Evolutionary conservation across 2,888 invertebrate genomes (phyloP).

Genomic region (Cephus sareptanus): DNA sequence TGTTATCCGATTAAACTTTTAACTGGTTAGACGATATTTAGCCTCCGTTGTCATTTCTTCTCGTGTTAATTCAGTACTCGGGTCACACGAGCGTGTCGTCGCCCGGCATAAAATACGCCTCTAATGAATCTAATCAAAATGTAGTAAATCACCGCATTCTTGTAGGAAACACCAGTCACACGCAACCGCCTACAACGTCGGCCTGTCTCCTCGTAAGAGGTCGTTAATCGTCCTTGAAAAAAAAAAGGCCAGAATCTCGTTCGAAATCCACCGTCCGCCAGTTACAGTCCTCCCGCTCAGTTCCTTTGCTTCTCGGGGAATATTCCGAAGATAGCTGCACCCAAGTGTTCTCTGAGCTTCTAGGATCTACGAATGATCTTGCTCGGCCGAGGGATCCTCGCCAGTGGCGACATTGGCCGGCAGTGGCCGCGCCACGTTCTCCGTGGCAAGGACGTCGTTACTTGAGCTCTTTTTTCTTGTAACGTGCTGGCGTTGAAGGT

Average conservation of each 20-base stretch:
- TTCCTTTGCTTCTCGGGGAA: too few species aligned
- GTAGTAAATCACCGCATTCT: conserved; percentile 19
- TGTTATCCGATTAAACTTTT: neutral
- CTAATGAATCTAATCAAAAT: conserved; percentile 25
- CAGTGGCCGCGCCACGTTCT: too few species aligned
- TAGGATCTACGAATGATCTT: too few species aligned
- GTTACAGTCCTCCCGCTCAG: neutral
- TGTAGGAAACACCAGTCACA: conserved; percentile 2
- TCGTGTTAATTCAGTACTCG: conserved; percentile 13
- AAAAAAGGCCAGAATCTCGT: neutral
- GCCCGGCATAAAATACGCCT: conserved; percentile 17
- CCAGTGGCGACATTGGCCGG: too few species aligned
- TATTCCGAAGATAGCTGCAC: too few species aligned
- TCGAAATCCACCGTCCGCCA: neutral
- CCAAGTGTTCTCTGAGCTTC: too few species aligned
- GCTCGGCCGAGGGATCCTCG: too few species aligned
- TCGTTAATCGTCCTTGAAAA: conserved; percentile 1
- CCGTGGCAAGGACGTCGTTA: neutral
- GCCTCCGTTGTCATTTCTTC: conserved; percentile 2
- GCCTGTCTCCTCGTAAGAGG: neutral
- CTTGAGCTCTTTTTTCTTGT: neutral
- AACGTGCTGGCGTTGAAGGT: conserved; percentile 6
- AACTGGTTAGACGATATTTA: neutral
- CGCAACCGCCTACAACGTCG: conserved; percentile 8
- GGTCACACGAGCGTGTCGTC: conserved; percentile 6